Conservation (phyloP, 2,888 invertebrate species). For the Nemotelus pantherinus region DNA sequence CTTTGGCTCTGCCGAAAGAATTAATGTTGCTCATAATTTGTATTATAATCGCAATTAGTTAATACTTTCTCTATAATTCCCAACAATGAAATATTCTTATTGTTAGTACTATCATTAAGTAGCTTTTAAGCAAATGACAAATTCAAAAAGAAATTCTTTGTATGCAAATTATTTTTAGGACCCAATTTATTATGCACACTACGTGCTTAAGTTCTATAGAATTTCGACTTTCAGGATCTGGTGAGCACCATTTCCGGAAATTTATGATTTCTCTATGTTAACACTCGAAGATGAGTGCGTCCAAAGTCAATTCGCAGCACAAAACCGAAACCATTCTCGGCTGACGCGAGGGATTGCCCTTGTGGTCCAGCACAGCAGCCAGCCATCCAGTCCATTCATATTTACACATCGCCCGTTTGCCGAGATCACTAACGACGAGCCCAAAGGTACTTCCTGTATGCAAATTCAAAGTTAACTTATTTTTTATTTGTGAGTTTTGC, state of each 20-base stretch:
- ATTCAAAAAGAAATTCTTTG: no score
- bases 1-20: no score
- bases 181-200: no score
- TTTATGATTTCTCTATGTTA: conserved; percentile 19
- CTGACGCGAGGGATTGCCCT: background rate
- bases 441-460: background rate
- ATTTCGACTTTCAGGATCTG: background rate
- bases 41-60: no score
- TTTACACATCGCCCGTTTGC: background rate
- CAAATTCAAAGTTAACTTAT: background rate
- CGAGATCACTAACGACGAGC: background rate
- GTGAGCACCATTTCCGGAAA: conserved; percentile 16
- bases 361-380: background rate
- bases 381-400: background rate
- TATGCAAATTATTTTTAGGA: no score
- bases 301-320: background rate
- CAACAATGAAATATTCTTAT: no score
- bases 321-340: background rate
- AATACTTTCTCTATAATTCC: no score
- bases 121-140: no score
- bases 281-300: background rate
- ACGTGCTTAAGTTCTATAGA: background rate
- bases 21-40: no score
- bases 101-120: no score
- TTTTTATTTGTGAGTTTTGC: background rate